Percentiles rank a stretch among this genome's conserved stretches.
Evolutionary conservation across 2,113 vertebrate species (phyloP).

Genomic region (Mirza zaza): DNA sequence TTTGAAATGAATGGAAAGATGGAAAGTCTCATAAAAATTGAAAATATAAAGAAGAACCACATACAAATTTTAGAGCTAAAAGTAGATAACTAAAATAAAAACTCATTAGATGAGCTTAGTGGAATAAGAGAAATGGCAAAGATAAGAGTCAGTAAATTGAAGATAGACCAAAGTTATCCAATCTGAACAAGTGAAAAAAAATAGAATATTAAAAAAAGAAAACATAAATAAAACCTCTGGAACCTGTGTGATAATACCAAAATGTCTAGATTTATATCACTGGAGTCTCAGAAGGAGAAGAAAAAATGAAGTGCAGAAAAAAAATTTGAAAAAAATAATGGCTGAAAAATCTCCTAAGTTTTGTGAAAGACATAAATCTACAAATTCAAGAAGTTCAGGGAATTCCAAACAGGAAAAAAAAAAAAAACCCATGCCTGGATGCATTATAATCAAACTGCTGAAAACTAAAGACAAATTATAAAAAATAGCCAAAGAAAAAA

Average conservation of each 20-base stretch:
- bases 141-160: background rate
- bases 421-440: background rate
- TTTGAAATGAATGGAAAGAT: background rate
- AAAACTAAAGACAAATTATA: background rate
- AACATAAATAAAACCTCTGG: background rate
- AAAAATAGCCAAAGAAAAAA: background rate
- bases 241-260: background rate
- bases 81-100: background rate
- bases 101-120: background rate
- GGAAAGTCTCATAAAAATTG: background rate
- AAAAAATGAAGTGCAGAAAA: background rate
- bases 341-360: background rate
- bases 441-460: background rate
- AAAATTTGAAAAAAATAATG: background rate
- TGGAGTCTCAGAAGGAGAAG: background rate
- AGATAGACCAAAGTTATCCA: background rate
- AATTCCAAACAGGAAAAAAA: background rate
- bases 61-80: background rate
- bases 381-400: background rate
- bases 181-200: background rate
- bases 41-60: background rate
- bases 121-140: background rate
- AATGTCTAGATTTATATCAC: background rate
- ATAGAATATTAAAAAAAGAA: background rate
- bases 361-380: constrained; percentile 22